These are phyloP conservation scores for Lepidotrigona ventralis DNA, from an alignment of 1,140 invertebrate species.

Conservation along the genomic window DNA sequence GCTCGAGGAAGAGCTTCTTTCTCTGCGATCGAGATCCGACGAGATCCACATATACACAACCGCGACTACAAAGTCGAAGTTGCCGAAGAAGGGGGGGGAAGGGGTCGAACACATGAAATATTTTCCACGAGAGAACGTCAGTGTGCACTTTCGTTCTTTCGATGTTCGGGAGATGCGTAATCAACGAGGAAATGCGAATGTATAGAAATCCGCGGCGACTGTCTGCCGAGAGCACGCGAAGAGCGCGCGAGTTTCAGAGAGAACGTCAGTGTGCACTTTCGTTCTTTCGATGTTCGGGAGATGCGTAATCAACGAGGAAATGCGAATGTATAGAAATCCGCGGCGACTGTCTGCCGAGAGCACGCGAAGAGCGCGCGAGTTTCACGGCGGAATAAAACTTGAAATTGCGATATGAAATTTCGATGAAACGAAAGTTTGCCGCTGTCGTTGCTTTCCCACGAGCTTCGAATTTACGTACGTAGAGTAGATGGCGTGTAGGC, in stretches of 20 bases:
- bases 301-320: background rate
- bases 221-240: background rate
- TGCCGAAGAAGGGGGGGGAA: no score
- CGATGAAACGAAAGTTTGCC: slow-evolving; percentile 15
- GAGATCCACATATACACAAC: background rate
- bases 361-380: no score
- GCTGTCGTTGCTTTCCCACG: background rate
- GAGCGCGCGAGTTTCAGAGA: background rate
- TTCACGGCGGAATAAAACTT: background rate
- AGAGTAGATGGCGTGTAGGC: background rate
- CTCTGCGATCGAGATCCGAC: background rate
- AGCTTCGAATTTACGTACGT: background rate
- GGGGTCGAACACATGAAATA: background rate
- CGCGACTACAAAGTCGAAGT: background rate
- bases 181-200: background rate
- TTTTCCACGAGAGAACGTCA: background rate
- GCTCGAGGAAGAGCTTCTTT: no score
- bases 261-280: background rate
- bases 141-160: background rate
- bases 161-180: background rate
- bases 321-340: background rate
- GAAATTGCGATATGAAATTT: slow-evolving; percentile 21
- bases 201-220: background rate
- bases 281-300: background rate
- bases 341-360: background rate